Evolutionary conservation across 2,797 vertebrate species (phyloP).

Genomic region (Eospalax fontanierii): DNA sequence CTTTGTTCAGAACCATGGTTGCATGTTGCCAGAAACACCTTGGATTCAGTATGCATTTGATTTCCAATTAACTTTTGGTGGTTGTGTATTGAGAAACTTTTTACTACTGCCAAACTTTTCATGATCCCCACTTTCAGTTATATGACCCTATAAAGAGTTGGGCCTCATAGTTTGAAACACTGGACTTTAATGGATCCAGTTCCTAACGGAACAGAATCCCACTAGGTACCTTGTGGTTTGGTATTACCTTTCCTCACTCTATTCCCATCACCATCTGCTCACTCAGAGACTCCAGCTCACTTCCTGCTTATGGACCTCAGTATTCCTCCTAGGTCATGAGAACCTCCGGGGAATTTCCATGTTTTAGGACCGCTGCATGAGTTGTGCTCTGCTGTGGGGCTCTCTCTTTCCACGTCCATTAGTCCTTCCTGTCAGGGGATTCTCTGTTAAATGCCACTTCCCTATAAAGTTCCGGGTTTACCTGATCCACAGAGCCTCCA

Average conservation of each 20-base stretch:
- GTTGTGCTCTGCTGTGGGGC: not conserved
- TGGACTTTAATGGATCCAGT: not conserved
- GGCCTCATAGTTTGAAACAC: not conserved
- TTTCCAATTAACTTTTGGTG: conserved; percentile 5
- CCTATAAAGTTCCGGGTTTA: not conserved
- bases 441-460: not conserved
- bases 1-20: not conserved
- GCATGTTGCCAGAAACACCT: not conserved
- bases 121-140: not conserved
- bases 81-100: not conserved
- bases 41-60: not conserved
- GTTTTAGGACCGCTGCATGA: not conserved
- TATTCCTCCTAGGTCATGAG: not conserved
- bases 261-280: accelerated
- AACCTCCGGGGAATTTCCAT: not conserved
- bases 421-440: not conserved
- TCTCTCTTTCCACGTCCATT: not conserved
- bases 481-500: accelerated
- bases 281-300: not conserved
- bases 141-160: not conserved
- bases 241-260: not conserved
- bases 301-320: not conserved
- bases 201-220: not conserved
- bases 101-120: not conserved
- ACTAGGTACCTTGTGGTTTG: not conserved